A percentile compares a stretch with the other conserved stretches of the same genome.
Evolutionary conservation across 2,888 invertebrate species (phyloP).

Genomic region (Drosophila pseudotalamancana): DNA sequence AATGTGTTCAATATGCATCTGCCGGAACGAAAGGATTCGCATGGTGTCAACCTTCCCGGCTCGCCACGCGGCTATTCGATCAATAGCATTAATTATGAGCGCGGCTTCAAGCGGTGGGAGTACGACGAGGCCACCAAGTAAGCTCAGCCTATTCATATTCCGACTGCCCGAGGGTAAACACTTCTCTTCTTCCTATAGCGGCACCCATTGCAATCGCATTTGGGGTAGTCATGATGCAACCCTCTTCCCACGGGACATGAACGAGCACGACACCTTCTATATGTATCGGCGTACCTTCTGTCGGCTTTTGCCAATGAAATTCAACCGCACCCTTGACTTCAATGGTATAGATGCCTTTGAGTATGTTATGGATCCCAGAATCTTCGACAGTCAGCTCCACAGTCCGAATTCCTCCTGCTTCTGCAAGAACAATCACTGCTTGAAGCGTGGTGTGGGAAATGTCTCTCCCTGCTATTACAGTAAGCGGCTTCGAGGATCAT

Average conservation of each 20-base stretch:
- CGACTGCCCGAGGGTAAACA: too few relatives aligned
- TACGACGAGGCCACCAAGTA: slow-evolving; percentile 82
- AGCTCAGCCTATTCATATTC: too few relatives aligned
- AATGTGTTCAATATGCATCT: slow-evolving; percentile 86
- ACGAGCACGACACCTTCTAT: slow-evolving; percentile 85
- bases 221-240: slow-evolving; percentile 90
- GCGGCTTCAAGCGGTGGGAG: slow-evolving; percentile 89
- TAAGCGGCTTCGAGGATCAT: slow-evolving; percentile 81
- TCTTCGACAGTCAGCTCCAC: slow-evolving; percentile 85
- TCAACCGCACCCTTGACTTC: slow-evolving; percentile 78
- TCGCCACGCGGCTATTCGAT: slow-evolving; percentile 85
- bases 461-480: slow-evolving; percentile 90
- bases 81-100: slow-evolving; percentile 87
- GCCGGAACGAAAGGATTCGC: slow-evolving; percentile 76
- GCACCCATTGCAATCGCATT: slow-evolving; percentile 88
- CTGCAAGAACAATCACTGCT: slow-evolving; percentile 86
- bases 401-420: slow-evolving; percentile 88
- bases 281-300: slow-evolving; percentile 92
- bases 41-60: slow-evolving; percentile 58
- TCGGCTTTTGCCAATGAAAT: slow-evolving; percentile 87
- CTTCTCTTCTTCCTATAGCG: slow-evolving; percentile 78
- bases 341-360: slow-evolving; percentile 86
- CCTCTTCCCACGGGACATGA: slow-evolving; percentile 88
- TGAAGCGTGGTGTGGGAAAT: slow-evolving; percentile 88
- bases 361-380: slow-evolving; percentile 87